Percentiles rank a stretch among this genome's conserved stretches.
phyloP scores from a whole-genome alignment of 2,797 vertebrate species.

The Chloroceryle inda region DNA sequence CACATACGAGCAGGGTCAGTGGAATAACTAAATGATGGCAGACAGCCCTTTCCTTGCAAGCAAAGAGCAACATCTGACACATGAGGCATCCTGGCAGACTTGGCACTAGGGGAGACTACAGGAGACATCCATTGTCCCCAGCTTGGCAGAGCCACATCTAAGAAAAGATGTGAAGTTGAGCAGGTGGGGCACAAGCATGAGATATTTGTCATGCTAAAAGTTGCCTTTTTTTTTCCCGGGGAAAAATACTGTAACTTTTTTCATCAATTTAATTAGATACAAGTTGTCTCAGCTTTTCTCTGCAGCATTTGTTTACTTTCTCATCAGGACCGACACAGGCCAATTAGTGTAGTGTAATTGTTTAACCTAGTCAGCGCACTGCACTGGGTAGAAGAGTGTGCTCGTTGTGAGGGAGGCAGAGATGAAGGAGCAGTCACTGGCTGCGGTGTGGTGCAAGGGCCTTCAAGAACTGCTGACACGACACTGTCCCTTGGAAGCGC shows the following conservation, averaged over 20 bases:
- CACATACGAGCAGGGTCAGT: rapidly evolving
- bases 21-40: background rate
- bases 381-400: slow-evolving; percentile 62
- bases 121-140: background rate
- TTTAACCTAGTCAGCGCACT: slow-evolving; percentile 84
- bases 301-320: slow-evolving; percentile 91
- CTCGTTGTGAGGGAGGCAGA: slow-evolving; percentile 54
- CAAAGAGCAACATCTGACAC: background rate
- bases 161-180: slow-evolving; percentile 21
- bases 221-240: slow-evolving; percentile 34
- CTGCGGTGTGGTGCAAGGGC: background rate
- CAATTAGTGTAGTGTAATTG: slow-evolving; percentile 94
- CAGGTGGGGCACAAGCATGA: slow-evolving; percentile 9
- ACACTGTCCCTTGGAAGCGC: slow-evolving; percentile 17
- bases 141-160: background rate
- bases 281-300: slow-evolving; percentile 91
- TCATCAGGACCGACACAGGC: slow-evolving; percentile 90
- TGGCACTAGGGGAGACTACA: no score
- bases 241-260: slow-evolving; percentile 81
- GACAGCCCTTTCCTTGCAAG: background rate
- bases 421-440: slow-evolving; percentile 7
- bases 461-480: slow-evolving; percentile 60
- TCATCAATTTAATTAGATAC: slow-evolving; percentile 91
- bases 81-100: background rate
- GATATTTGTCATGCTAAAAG: slow-evolving; percentile 22